Evolutionary conservation across 37 sponge, comb jelly and placozoan genomes (phyloP).

Genomic region (Chondrosia reniformis): DNA sequence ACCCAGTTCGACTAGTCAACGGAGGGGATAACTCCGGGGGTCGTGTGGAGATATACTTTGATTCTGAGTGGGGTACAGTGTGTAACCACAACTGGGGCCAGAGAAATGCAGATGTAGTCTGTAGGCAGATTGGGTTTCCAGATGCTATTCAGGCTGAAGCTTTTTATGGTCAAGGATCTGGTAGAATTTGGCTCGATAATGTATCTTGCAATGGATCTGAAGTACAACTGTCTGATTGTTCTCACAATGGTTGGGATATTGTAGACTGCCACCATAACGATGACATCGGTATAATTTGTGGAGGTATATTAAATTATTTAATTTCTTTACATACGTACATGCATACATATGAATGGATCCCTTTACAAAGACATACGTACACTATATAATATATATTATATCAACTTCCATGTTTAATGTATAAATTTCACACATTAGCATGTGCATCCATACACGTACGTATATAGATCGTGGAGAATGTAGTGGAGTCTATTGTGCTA

Average conservation of each 20-base stretch:
- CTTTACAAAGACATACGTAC: too few relatives aligned
- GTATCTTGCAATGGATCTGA: constrained; percentile 11
- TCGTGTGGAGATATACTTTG: constrained; percentile 26
- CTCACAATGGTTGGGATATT: background rate
- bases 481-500: too few relatives aligned
- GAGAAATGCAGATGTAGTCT: constrained; percentile 17
- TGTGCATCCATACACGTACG: too few relatives aligned
- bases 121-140: constrained; percentile 34
- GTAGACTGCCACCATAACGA: constrained; percentile 15
- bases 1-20: background rate
- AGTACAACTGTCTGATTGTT: background rate
- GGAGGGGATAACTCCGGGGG: background rate
- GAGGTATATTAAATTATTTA: background rate
- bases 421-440: too few relatives aligned
- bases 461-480: too few relatives aligned
- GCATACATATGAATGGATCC: background rate
- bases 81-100: constrained; percentile 28
- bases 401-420: too few relatives aligned
- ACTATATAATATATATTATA: too few relatives aligned
- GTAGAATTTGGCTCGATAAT: constrained; percentile 10
- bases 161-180: background rate
- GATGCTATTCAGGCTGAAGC: background rate
- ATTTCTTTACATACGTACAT: background rate
- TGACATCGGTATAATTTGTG: constrained; percentile 13
- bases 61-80: constrained; percentile 32